These are phyloP conservation scores for Syrmaticus mikado DNA, from an alignment of 2,113 vertebrate species.

Conservation along the genomic window DNA sequence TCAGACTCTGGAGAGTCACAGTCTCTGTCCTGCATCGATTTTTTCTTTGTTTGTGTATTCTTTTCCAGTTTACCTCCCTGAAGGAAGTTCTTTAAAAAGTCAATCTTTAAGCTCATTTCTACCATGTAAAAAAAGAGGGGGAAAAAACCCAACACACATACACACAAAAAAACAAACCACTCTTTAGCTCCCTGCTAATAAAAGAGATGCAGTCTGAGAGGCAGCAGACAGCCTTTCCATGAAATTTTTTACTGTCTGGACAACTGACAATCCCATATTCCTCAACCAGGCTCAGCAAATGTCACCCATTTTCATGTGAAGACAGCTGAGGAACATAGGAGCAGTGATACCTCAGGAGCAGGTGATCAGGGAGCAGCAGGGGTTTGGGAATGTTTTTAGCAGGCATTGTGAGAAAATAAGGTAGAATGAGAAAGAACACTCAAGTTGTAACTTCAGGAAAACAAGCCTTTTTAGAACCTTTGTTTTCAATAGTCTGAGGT, in stretches of 20 bases:
- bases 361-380: not conserved
- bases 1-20: not conserved
- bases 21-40: not conserved
- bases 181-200: not conserved
- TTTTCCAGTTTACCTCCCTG: not conserved
- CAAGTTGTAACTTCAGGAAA: not conserved
- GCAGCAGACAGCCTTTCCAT: not conserved
- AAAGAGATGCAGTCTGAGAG: not conserved
- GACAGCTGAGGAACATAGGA: not conserved
- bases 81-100: not conserved
- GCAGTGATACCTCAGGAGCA: not conserved
- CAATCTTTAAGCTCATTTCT: not conserved
- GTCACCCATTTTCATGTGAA: not conserved
- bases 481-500: not conserved
- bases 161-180: not conserved
- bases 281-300: not conserved
- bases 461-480: fast-evolving
- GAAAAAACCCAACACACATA: not conserved
- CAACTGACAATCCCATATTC: not conserved
- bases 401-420: not conserved
- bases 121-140: not conserved
- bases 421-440: not conserved
- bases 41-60: not conserved
- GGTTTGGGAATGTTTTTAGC: not conserved
- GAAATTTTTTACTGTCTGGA: not conserved